Conservation (phyloP, 2,888 invertebrate species). For the Calameuta pallipes region DNA sequence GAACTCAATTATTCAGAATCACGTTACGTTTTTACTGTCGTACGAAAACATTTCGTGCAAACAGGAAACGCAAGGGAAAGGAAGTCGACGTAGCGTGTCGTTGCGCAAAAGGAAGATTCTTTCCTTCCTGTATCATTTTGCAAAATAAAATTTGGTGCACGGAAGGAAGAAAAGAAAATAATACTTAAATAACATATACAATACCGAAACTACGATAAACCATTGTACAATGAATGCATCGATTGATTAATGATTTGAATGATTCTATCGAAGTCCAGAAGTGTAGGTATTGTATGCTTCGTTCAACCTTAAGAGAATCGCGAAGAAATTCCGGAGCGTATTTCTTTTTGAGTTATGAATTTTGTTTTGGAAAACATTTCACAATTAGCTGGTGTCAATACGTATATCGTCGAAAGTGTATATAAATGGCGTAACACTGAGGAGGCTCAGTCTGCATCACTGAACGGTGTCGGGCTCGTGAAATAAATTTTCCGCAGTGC, state of each 20-base stretch:
- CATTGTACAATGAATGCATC: not conserved
- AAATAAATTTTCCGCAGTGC: not conserved
- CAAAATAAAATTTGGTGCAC: not conserved
- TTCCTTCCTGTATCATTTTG: not conserved
- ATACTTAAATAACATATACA: not conserved
- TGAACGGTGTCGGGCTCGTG: slow-evolving; percentile 14
- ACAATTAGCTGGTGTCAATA: slow-evolving; percentile 14
- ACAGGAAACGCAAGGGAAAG: not conserved
- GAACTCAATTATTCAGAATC: not conserved
- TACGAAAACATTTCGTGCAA: not conserved
- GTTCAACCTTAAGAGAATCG: not conserved
- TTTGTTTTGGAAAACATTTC: slow-evolving; percentile 12
- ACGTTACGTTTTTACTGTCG: not conserved
- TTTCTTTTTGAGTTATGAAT: not conserved
- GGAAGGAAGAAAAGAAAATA: not conserved
- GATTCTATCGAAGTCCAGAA: too few relatives aligned
- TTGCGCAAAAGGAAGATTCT: not conserved
- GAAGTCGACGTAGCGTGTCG: not conserved
- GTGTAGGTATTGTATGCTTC: not conserved
- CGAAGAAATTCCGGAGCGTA: not conserved
- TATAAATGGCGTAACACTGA: slow-evolving; percentile 29
- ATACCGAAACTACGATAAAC: not conserved
- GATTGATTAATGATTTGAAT: not conserved
- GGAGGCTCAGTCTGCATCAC: slow-evolving; percentile 25
- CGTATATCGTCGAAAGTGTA: slow-evolving; percentile 20